Evolutionary conservation across 2,888 invertebrate genomes (phyloP).

Genomic region (Rhaphigaster nebulosa): DNA sequence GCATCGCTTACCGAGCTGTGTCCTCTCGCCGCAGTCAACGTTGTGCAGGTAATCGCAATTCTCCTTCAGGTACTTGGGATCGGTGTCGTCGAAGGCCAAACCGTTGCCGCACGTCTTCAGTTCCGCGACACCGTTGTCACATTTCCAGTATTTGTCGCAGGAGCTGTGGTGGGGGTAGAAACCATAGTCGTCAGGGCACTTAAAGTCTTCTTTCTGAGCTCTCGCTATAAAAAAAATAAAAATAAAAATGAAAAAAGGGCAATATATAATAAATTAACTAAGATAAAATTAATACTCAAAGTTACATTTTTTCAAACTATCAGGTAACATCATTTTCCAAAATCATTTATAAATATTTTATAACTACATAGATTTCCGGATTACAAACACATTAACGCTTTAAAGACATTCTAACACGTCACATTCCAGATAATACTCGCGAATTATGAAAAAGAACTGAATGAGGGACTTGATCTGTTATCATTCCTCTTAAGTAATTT

Average conservation of each 20-base stretch:
- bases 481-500: too few species aligned
- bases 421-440: too few species aligned
- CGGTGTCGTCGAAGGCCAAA: slow-evolving; percentile 89
- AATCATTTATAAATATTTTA: too few species aligned
- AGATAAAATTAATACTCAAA: too few species aligned
- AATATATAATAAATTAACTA: too few species aligned
- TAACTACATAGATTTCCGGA: too few species aligned
- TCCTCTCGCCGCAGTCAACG: slow-evolving; percentile 91
- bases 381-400: too few species aligned
- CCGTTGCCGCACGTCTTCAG: slow-evolving; percentile 95
- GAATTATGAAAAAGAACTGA: too few species aligned
- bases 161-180: slow-evolving; percentile 92
- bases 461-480: too few species aligned
- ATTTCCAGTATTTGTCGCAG: slow-evolving; percentile 97
- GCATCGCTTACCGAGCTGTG: slow-evolving; percentile 79
- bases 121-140: slow-evolving; percentile 89
- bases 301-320: too few species aligned
- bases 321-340: too few species aligned
- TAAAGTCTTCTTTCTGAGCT: slow-evolving; percentile 84
- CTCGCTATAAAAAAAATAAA: slow-evolving; percentile 73
- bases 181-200: slow-evolving; percentile 94
- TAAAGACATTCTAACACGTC: too few species aligned
- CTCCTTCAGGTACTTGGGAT: slow-evolving; percentile 90
- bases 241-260: not conserved
- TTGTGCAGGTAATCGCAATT: slow-evolving; percentile 97